Percentiles rank a stretch among this genome's conserved stretches.
These are phyloP conservation scores for Haplotaxodon microlepis DNA, from an alignment of 2,113 vertebrate species.

Conservation along the genomic window DNA sequence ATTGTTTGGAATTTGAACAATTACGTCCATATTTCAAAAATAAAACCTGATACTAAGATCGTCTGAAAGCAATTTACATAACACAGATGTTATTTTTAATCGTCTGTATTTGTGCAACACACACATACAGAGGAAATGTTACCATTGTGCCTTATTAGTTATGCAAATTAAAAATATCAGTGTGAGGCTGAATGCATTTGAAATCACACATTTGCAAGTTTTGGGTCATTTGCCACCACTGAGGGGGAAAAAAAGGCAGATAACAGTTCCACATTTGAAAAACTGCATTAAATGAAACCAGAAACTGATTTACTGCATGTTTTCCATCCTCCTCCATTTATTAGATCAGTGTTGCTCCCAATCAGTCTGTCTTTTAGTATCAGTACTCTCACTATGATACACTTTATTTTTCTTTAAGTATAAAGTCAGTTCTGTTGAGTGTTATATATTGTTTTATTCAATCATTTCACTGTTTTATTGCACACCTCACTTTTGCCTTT, in stretches of 20 bases:
- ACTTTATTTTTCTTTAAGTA: neutral
- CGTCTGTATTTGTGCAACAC: neutral
- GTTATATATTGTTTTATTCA: neutral
- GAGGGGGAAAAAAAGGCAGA: neutral
- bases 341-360: neutral
- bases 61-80: neutral
- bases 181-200: neutral
- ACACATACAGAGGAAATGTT: neutral
- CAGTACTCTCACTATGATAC: neutral
- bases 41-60: neutral
- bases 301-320: neutral
- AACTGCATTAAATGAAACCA: neutral
- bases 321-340: neutral
- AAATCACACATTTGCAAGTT: neutral
- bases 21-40: neutral
- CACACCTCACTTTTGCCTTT: neutral
- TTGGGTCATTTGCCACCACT: neutral
- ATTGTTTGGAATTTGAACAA: neutral
- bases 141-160: neutral
- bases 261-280: neutral
- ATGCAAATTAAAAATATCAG: neutral
- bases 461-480: neutral
- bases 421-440: neutral
- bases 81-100: neutral
- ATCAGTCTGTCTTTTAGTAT: neutral